phyloP scores from a whole-genome alignment of 1,140 invertebrate species.

The Coptotermes formosanus region DNA sequence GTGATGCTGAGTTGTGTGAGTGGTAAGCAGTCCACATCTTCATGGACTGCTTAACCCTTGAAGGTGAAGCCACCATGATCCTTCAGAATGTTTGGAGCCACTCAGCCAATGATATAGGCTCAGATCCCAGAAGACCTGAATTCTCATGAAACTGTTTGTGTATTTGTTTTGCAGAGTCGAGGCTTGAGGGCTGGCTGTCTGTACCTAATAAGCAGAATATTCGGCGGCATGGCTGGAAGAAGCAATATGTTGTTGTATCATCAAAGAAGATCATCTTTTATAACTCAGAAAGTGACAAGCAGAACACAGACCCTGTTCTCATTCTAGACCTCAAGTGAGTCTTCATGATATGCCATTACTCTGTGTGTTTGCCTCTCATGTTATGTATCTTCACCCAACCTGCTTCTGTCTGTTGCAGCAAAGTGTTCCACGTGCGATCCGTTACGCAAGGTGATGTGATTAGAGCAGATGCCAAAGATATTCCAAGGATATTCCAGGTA shows the following conservation, averaged over 20 bases:
- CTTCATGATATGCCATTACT: neutral
- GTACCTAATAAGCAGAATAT: conserved; percentile 96
- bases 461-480: conserved; percentile 96
- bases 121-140: too few species aligned
- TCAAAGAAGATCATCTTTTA: conserved; percentile 98
- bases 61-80: too few species aligned
- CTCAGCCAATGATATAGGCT: too few species aligned
- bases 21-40: too few species aligned
- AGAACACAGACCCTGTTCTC: conserved; percentile 90
- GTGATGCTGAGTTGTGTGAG: too few species aligned
- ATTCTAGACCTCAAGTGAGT: conserved; percentile 91
- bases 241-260: conserved; percentile 95
- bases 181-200: conserved; percentile 93
- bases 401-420: conserved; percentile 61
- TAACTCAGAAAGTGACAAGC: conserved; percentile 90
- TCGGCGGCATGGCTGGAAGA: conserved; percentile 92
- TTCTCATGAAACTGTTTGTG: too few species aligned
- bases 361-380: neutral
- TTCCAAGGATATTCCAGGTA: conserved; percentile 97
- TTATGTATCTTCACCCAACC: neutral
- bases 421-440: conserved; percentile 97
- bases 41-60: too few species aligned
- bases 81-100: too few species aligned
- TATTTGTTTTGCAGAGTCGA: conserved; percentile 55
- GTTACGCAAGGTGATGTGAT: conserved; percentile 99